Base-by-base conservation (phyloP, 2,797 vertebrate species). In the Morus bassanus region DNA sequence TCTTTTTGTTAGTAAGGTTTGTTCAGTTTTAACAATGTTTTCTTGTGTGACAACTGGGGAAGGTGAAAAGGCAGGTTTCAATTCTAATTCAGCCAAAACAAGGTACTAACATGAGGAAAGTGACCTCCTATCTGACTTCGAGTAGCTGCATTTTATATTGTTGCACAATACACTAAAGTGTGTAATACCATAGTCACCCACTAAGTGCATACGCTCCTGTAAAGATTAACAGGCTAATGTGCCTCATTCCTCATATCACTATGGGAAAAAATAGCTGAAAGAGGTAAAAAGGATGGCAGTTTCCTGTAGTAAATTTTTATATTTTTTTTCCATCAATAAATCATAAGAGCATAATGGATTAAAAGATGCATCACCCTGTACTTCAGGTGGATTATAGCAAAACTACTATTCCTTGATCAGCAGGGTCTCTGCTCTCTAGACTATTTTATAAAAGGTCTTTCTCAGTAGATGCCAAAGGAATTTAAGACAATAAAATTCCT, bases 181-280 rank as follows among this genome's bases (percentile, higher is more conserved):
- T 2, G 0, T 25, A 73, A 59, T 19, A 46, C 3, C 2, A 7
- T 15, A 2, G 4, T 41, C 28, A 88, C 11, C 9, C 41, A 64
- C 18, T 68, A 25, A 37, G n/a, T 45, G 41, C 33, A 27, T 8
- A 33, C 3, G 4, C 24, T 84, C 16, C 45, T 53, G 65, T 11
- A 41, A 89, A 75, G 17, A 68, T 5, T 31, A 68, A 64, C 8
- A 72, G 10, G 4, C 27, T 67, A 35, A 35, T 39, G 25, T 25
- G 7, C 37, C 37, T 89, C 15, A 68, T 76, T 57, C 11, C 21
- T 85, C 13, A 18, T 4, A 7, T 61, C 72, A n/a, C 9, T 50
- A 5, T 8, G 18, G 19, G 64, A 88, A 12, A 85, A 95, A 88
- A 84, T 1, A 91, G 19, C 14, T 48, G 17, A 37, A 88, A 75